These are phyloP conservation scores for Philopedon plagiatum DNA, from an alignment of 2,888 invertebrate species.

Conservation along the genomic window DNA sequence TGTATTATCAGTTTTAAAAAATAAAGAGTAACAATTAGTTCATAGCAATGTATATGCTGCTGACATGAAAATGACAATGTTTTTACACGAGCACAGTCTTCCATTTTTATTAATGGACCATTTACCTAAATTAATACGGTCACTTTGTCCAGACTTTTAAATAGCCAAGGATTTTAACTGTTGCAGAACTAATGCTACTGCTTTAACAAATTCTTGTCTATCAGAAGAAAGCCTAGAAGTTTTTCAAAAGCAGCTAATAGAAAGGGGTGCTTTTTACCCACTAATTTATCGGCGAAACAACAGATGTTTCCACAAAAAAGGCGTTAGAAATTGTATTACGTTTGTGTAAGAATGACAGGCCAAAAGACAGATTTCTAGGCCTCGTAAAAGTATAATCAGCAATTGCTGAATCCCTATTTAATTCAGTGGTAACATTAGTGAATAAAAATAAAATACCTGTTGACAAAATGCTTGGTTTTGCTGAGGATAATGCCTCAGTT, in stretches of 20 bases:
- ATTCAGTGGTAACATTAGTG: constrained; percentile 19
- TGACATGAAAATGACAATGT: no score
- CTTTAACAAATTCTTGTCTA: constrained; percentile 8
- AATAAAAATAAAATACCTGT: constrained; percentile 21
- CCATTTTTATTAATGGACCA: constrained; percentile 43
- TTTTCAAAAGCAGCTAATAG: no score
- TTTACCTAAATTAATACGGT: constrained; percentile 27
- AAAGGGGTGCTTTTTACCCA: no score
- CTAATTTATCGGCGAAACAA: constrained; percentile 48
- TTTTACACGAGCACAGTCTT: constrained; percentile 36
- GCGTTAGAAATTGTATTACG: constrained; percentile 33
- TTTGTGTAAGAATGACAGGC: no score
- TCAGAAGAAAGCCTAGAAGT: constrained; percentile 3
- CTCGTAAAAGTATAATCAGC: constrained; percentile 31
- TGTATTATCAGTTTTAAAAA: no score
- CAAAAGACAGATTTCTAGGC: constrained; percentile 17
- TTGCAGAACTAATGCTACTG: constrained; percentile 21
- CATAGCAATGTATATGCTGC: no score
- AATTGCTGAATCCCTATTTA: constrained; percentile 32
- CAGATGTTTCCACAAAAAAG: constrained; percentile 39
- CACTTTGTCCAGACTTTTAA: constrained; percentile 30
- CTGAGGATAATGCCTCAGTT: constrained; percentile 42
- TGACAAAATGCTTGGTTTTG: constrained; percentile 18
- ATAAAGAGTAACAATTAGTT: no score
- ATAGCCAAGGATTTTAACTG: constrained; percentile 25